Percentiles rank a stretch among this genome's conserved stretches.
Conservation (phyloP, 1,140 invertebrate species). For the Halictus rubicundus region DNA sequence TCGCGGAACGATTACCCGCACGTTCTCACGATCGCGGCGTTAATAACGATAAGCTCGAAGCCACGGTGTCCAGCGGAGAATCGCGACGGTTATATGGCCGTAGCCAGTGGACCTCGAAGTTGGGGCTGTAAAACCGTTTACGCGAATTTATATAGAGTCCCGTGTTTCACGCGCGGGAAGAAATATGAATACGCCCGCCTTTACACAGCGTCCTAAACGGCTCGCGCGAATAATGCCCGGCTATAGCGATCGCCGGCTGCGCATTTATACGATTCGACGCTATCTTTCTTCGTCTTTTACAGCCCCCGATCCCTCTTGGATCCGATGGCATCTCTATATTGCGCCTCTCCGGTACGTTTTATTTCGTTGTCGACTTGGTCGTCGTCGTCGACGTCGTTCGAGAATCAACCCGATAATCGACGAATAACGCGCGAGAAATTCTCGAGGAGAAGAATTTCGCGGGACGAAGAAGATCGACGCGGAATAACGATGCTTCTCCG, state of each 20-base stretch:
- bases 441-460: neutral
- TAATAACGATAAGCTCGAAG: too few species aligned
- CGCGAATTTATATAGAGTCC: constrained; percentile 72
- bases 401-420: constrained; percentile 39
- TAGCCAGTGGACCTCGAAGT: constrained; percentile 65
- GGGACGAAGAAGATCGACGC: neutral
- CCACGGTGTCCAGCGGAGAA: too few species aligned
- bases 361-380: neutral
- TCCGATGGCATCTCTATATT: constrained; percentile 49
- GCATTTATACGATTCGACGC: constrained; percentile 55
- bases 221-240: constrained; percentile 62
- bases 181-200: constrained; percentile 72
- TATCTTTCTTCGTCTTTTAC: constrained; percentile 62
- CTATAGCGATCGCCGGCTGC: constrained; percentile 26
- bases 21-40: too few species aligned
- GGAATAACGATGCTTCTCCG: constrained; percentile 7
- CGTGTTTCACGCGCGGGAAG: constrained; percentile 58
- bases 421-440: constrained; percentile 16
- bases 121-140: constrained; percentile 71
- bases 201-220: constrained; percentile 70
- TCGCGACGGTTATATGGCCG: constrained; percentile 40
- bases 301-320: constrained; percentile 7
- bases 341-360: constrained; percentile 4
- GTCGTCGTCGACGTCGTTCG: constrained; percentile 2
- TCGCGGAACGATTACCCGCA: too few species aligned